phyloP scores from a whole-genome alignment of 2,113 vertebrate genomes.

The Falco punctatus region DNA sequence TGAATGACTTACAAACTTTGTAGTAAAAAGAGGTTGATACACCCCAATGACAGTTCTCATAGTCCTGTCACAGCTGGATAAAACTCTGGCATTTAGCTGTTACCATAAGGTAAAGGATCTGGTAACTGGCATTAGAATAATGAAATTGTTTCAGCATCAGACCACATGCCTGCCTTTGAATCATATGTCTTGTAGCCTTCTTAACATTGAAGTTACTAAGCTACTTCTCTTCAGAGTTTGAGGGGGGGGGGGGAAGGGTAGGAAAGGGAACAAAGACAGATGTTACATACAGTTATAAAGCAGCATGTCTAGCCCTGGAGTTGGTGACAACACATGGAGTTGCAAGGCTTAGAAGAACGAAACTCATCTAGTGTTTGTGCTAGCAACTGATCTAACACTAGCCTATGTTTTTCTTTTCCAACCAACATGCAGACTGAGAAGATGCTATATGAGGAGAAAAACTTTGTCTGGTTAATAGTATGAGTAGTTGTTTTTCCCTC shows the following conservation, averaged over 20 bases:
- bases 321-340: neutral
- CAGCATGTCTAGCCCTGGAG: neutral
- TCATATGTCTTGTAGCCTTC: neutral
- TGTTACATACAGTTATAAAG: neutral
- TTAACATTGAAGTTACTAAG: neutral
- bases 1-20: neutral
- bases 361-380: neutral
- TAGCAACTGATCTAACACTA: neutral
- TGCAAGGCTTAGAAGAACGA: neutral
- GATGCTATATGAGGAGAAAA: neutral
- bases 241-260: accelerated
- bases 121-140: neutral
- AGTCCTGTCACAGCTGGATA: neutral
- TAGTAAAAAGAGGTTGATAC: neutral
- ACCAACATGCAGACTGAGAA: neutral
- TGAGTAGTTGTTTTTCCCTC: neutral
- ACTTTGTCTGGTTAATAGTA: neutral
- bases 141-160: neutral
- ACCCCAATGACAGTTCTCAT: neutral
- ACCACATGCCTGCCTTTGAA: neutral
- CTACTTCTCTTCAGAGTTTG: neutral
- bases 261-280: neutral
- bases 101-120: neutral
- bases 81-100: neutral
- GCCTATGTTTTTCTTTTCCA: neutral